A percentile compares a stretch with the other conserved stretches of the same genome.
phyloP scores from a whole-genome alignment of 2,888 invertebrate species.

The Palloptera scutellata region DNA sequence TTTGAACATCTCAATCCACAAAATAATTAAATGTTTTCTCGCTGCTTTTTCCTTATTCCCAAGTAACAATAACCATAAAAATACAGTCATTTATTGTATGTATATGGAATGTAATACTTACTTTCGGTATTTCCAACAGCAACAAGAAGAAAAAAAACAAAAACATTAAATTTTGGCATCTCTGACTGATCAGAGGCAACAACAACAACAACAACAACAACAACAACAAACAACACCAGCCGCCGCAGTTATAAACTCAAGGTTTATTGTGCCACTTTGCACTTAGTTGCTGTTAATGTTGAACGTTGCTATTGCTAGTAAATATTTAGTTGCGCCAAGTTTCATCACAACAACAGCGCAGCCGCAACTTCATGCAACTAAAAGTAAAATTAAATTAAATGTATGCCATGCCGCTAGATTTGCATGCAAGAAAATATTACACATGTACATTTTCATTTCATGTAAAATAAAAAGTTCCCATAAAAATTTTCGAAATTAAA shows the following conservation, averaged over 20 bases:
- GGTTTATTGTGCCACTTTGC: slow-evolving; percentile 7
- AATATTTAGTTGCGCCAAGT: background rate
- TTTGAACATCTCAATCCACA: too few species aligned
- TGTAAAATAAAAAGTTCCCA: background rate
- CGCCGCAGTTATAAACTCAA: background rate
- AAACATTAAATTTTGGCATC: background rate
- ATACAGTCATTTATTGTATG: too few species aligned
- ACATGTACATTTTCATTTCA: background rate
- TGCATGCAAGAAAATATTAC: too few species aligned
- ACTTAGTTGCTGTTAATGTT: background rate
- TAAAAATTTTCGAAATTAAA: too few species aligned
- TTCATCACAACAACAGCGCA: background rate
- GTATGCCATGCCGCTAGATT: background rate
- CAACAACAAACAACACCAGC: background rate
- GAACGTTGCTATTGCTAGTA: background rate
- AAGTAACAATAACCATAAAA: too few species aligned
- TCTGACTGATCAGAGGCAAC: background rate
- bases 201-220: background rate
- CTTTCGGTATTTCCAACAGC: background rate
- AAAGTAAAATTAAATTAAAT: background rate
- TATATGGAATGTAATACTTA: too few species aligned
- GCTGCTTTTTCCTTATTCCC: too few species aligned
- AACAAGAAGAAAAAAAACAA: background rate
- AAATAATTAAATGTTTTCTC: too few species aligned
- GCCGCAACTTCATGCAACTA: background rate